Base-by-base conservation (phyloP, 1,140 invertebrate species). In the Lasaia peninsularis region DNA sequence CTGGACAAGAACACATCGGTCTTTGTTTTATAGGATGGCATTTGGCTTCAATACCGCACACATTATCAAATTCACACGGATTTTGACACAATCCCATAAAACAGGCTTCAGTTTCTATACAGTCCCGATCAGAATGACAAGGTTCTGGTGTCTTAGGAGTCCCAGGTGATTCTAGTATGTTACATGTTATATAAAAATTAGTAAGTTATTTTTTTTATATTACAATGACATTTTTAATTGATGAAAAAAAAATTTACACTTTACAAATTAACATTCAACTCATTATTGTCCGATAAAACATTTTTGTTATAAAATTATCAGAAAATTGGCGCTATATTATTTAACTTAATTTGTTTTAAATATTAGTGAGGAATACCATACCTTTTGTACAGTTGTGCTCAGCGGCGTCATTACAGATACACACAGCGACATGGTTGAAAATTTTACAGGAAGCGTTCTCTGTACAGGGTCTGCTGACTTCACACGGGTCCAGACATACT, bases 1-100 rank as follows among this genome's bases (percentile, higher is more conserved):
- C 91, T 9, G 93, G 93, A 81, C 93, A 94, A 65, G 92, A 94
- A 89, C 94, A 96, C 80, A 95, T 94, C 2, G 94, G 94, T 64
- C 94, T 91, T 86, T 94, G 93, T 80, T 93, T 93, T 87, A 93
- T 92, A 35, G 92, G 92, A 68, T 93, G 91, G 76, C 94, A 95
- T 73, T 93, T 93, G 49, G 94, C 94, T 69, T 91, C 86, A 59
- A 80, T 69, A 50, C 89, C 94, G 89, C 94, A 96, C 56, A 94
- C 91, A 76, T 93, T 92, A 58, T 93, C 91, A 89, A 94, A 92
- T 65, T 93, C 92, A 81, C 94, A 95, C 60, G 94, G 92, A 87
- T 94, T 92, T 81, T 94, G 91, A 83, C 94, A 94, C 64, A 92
- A 71, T 71, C 92, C 93, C 91, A 93, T 93, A 80, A 93, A 94